Evolutionary conservation across 2,888 invertebrate genomes (phyloP), one percentile per base, ranked within the genome.

Genomic region (Lacanobia oleracea): DNA sequence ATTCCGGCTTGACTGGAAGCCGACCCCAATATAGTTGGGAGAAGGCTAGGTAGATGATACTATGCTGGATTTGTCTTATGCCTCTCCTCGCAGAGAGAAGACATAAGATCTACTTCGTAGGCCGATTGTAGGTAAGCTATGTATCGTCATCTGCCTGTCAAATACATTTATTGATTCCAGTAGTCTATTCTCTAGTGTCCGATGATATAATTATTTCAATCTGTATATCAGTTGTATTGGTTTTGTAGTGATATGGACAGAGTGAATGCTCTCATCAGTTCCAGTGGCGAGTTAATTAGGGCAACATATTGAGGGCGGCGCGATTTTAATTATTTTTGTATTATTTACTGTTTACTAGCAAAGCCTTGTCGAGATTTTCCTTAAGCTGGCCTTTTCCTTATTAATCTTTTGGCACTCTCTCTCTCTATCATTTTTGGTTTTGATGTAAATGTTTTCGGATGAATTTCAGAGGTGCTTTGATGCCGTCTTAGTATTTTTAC

Each of bases 191-290:
- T 45, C 2, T 21, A 12, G 12, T 14, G 12, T 21, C 18, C 8
- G 8, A 9, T 33, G 9, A 21, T 12, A 61, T 16, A 59, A 33
- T 33, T 5, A 45, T 45, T 69, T 18, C 18, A 18, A 56, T 69
- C n/a, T 23, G n/a, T 6, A 16, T 27, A 21, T 57, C n/a, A 48
- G 23, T 12, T 51, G 23, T 43, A 63, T 48, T 73, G 23, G 37
- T 59, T 66, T 27, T 40, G 23, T 53, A 51, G 12, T 50, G 67
- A 75, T 75, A 76, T 37, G 50, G 37, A 56, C 43, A 37, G 23
- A 71, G 66, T 66, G 72, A 77, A 63, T 50, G 57, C 53, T 72
- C 43, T 78, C 62, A 66, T 78, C 33, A 72, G 33, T 62, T n/a
- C 23, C 48, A 71, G 56, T 48, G n/a, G 23, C 43, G 21, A 54